Conservation (phyloP, 2,888 invertebrate genomes). For the Mesorhabditis belari region DNA sequence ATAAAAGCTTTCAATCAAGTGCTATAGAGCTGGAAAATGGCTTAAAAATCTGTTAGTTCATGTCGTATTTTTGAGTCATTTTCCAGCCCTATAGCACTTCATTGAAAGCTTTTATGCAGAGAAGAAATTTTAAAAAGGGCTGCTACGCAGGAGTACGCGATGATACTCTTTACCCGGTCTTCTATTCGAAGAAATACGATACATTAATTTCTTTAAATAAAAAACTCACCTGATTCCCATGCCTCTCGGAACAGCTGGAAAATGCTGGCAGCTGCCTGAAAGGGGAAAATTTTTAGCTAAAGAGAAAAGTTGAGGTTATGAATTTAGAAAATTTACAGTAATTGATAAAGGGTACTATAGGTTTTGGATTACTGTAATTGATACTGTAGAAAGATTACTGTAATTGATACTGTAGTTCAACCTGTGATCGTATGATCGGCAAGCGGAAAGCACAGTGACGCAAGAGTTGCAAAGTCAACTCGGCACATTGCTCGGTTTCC, state of each 20-base stretch:
- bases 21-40: too few relatives aligned
- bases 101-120: too few relatives aligned
- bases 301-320: background rate
- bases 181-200: too few relatives aligned
- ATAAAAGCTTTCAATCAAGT: too few relatives aligned
- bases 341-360: background rate
- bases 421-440: conserved; percentile 66
- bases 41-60: too few relatives aligned
- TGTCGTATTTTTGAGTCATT: too few relatives aligned
- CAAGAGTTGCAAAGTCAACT: conserved; percentile 79
- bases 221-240: too few relatives aligned
- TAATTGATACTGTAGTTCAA: conserved; percentile 1
- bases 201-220: too few relatives aligned
- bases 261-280: conserved; percentile 83
- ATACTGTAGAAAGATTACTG: background rate
- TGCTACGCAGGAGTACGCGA: too few relatives aligned
- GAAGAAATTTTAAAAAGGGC: too few relatives aligned
- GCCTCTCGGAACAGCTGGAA: conserved; percentile 89
- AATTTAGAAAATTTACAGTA: background rate
- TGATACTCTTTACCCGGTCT: too few relatives aligned
- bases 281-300: background rate
- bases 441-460: conserved; percentile 86
- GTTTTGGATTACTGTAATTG: background rate
- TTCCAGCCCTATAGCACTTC: too few relatives aligned
- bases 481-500: conserved; percentile 72